Conservation (phyloP, 2,113 vertebrate species). For the Cisticola juncidis region DNA sequence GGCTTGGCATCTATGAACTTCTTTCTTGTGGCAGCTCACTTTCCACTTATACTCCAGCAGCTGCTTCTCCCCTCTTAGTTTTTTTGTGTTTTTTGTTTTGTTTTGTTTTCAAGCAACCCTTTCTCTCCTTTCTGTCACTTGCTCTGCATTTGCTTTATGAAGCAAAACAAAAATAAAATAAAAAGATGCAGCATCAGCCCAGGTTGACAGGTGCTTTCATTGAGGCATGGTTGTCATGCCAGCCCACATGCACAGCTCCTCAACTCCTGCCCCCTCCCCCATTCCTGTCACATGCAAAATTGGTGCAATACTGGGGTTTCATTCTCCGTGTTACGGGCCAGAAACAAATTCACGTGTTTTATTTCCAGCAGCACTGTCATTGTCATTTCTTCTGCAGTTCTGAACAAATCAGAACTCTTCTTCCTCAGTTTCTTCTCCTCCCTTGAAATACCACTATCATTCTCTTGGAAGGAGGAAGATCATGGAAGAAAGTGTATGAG, state of each 20-base stretch:
- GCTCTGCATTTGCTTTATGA: conserved; percentile 81
- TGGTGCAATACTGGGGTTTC: background rate
- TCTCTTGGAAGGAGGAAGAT: background rate
- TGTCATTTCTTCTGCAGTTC: background rate
- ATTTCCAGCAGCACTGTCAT: background rate
- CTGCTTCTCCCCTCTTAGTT: conserved; percentile 37
- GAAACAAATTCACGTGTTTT: background rate
- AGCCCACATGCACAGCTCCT: background rate
- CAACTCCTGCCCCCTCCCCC: background rate
- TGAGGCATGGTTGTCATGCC: background rate
- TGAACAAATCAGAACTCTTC: background rate
- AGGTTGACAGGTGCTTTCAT: conserved; percentile 46
- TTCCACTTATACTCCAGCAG: conserved; percentile 53
- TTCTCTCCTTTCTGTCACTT: conserved; percentile 2
- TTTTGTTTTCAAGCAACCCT: conserved; percentile 44
- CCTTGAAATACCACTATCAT: fast-evolving
- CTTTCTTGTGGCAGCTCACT: conserved; percentile 24
- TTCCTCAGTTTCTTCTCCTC: background rate
- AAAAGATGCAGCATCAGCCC: conserved; percentile 82
- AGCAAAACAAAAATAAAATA: conserved; percentile 83
- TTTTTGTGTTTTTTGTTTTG: background rate
- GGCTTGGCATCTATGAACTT: conserved; percentile 72
- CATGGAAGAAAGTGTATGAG: background rate
- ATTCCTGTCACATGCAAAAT: fast-evolving
- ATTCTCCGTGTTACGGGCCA: background rate